Evolutionary conservation across 2,888 invertebrate genomes (phyloP), one percentile per base, ranked within the genome.

Genomic region (Syritta pipiens): DNA sequence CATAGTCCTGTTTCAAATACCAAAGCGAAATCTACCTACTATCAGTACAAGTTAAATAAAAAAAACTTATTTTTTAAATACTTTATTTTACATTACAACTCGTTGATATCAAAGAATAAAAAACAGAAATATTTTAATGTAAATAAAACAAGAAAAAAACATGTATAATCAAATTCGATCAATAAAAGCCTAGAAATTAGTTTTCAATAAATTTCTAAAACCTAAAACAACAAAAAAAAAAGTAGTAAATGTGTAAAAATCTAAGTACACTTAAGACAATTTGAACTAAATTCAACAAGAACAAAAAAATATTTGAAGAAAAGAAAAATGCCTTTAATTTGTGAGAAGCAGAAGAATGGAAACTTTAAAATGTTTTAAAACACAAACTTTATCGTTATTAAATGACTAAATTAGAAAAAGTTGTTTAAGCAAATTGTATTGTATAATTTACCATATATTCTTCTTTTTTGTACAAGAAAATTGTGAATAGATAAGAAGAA

Each of bases 171-270:
- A 28, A 59, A 55, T 63, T 68, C 65, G 49, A 67, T 57, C 35
- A 37, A 63, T 46, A 3, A 6, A 65, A 53, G n/a, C 9, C 24
- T 44, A 65, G 37, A 19, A 46, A 53, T n/a, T 68, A 63, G 51
- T 81, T 75, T 75, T 75, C 68, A 76, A 55, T 69, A 76, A 75
- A 76, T 75, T 75, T 81, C 44, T 75, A 76, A 71, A 59, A 53
- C 24, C 40, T 63, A 69, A 75, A 62, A 14, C 37, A 14, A 59
- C 69, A n/a, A n/a, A n/a, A n/a, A n/a, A n/a, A n/a, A n/a, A n/a
- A n/a, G n/a, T 69, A 69, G 63, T 76, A 67, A 81, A 46, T 69
- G 59, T 62, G 60, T 74, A 75, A 62, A 26, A 32, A 44, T 24
- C 44, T 10, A 57, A 57, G 30, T 24, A 60, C 14, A 24, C 6